Percentiles rank a stretch among this genome's conserved stretches.
Evolutionary conservation across 2,113 vertebrate genomes (phyloP).

Genomic region (Thermophis baileyi): DNA sequence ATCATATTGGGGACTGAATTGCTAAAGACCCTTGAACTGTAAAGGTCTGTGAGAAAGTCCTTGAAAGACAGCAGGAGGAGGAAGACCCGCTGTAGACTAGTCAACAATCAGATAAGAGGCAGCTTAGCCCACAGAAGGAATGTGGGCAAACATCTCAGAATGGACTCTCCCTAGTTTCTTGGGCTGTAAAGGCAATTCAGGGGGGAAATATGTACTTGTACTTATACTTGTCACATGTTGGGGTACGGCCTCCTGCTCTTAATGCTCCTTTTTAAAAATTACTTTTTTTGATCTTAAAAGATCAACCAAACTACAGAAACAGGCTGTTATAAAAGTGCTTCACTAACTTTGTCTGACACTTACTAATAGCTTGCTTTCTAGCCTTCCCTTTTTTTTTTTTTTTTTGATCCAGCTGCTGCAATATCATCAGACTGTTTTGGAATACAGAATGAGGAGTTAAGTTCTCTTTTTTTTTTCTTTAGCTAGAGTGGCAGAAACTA

Average conservation of each 20-base stretch:
- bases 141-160: too few species aligned
- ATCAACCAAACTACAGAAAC: not conserved
- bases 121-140: too few species aligned
- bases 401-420: constrained; percentile 24
- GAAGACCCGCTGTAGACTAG: too few species aligned
- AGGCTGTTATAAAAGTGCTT: constrained; percentile 15
- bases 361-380: constrained; percentile 25
- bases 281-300: constrained; percentile 8
- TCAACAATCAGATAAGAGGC: too few species aligned
- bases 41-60: too few species aligned
- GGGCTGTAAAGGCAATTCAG: too few species aligned
- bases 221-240: not conserved
- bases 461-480: constrained; percentile 21
- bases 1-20: too few species aligned
- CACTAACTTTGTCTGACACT: constrained; percentile 33
- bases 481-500: constrained; percentile 37
- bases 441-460: constrained; percentile 39
- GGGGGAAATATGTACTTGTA: too few species aligned
- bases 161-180: too few species aligned
- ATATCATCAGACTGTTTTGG: constrained; percentile 16
- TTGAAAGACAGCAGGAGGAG: too few species aligned
- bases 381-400: not conserved
- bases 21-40: too few species aligned
- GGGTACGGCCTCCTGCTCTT: accelerated
- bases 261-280: not conserved